A percentile compares a stretch with the other conserved stretches of the same genome.
Evolutionary conservation across 2,888 invertebrate genomes (phyloP).

Genomic region (Aethes cnicana): DNA sequence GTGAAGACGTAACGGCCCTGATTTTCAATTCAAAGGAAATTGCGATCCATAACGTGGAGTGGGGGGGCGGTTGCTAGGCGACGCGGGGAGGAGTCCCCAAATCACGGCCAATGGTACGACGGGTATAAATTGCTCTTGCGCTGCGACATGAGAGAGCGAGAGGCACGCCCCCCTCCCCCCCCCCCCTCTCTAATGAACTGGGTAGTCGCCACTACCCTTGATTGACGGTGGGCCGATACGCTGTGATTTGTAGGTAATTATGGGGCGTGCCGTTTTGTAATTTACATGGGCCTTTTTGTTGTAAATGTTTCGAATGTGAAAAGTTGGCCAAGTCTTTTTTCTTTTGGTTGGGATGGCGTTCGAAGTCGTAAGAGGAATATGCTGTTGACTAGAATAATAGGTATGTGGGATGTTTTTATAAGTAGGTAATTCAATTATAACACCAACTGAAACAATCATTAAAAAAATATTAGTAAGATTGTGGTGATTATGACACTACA

Average conservation of each 20-base stretch:
- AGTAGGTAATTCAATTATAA: no score
- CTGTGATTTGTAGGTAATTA: conserved; percentile 70
- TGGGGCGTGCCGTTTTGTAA: conserved; percentile 38
- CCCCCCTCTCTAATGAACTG: conserved; percentile 75
- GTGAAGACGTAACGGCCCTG: conserved; percentile 81
- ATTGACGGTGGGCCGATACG: conserved; percentile 75
- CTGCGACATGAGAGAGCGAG: conserved; percentile 72
- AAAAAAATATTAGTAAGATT: no score
- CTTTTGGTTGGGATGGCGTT: conserved; percentile 46
- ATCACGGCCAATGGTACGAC: conserved; percentile 83
- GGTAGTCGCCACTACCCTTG: conserved; percentile 69
- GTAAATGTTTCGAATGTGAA: no score
- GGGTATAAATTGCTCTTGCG: conserved; percentile 82
- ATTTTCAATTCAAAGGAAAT: conserved; percentile 84
- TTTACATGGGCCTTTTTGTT: no score
- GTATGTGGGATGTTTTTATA: no score
- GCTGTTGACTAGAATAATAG: no score
- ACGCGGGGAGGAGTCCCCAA: conserved; percentile 85
- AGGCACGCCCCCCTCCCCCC: conserved; percentile 36
- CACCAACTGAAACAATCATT: no score
- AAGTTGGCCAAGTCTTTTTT: no score
- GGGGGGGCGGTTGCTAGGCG: conserved; percentile 81
- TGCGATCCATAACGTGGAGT: conserved; percentile 76
- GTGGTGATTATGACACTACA: no score
- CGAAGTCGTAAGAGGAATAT: no score